phyloP scores from a whole-genome alignment of 2,113 vertebrate genomes.

The Heterotis niloticus region DNA sequence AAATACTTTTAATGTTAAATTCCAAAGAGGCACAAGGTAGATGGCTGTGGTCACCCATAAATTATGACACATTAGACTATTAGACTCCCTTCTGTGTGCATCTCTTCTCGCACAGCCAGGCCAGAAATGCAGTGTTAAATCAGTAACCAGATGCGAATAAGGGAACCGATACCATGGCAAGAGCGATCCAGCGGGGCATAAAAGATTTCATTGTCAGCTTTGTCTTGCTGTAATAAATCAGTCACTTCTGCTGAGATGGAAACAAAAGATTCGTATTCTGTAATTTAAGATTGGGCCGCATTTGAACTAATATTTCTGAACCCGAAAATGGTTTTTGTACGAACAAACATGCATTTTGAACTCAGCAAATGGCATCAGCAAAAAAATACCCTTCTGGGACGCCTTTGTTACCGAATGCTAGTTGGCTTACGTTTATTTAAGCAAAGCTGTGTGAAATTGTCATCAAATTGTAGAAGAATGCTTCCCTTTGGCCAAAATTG shows the following conservation, averaged over 20 bases:
- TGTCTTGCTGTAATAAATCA: conserved; percentile 53
- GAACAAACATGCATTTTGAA: not conserved
- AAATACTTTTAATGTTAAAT: conserved; percentile 24
- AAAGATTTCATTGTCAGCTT: conserved; percentile 47
- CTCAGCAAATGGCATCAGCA: no score
- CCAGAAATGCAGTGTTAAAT: conserved; percentile 47
- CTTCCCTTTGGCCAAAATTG: no score
- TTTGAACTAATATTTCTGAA: not conserved
- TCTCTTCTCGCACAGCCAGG: conserved; percentile 39
- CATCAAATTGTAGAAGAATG: no score
- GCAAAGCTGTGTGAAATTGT: no score
- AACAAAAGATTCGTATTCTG: conserved; percentile 20
- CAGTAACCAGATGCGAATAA: conserved; percentile 49
- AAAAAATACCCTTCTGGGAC: no score
- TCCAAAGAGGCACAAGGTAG: conserved; percentile 30
- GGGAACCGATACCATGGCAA: conserved; percentile 38
- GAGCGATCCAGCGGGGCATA: conserved; percentile 40
- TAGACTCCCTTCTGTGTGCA: conserved; percentile 43
- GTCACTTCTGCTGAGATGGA: conserved; percentile 33
- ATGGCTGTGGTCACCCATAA: conserved; percentile 43
- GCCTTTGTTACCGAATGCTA: no score
- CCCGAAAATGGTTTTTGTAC: not conserved
- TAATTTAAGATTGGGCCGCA: conserved; percentile 46
- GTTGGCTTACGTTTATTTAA: no score
- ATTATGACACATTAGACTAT: conserved; percentile 60